A percentile compares a stretch with the other conserved stretches of the same genome.
These are phyloP conservation scores for Mactromeris polynyma DNA, from an alignment of 2,888 invertebrate species.

Conservation along the genomic window DNA sequence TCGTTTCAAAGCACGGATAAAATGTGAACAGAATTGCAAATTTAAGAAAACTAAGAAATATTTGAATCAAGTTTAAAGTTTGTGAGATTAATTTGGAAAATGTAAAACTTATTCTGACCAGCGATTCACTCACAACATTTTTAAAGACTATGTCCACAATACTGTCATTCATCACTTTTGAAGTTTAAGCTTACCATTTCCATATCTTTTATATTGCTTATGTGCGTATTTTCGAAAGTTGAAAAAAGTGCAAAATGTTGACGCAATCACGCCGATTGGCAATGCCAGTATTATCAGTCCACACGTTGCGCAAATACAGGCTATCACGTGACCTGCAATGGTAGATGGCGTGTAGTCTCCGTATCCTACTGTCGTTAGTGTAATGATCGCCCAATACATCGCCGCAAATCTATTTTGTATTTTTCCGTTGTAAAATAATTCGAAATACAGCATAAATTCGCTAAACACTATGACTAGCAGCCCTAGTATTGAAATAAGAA, in stretches of 20 bases:
- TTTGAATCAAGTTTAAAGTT: too few species aligned
- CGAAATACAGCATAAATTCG: conserved; percentile 34
- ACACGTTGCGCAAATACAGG: conserved; percentile 42
- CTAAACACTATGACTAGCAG: conserved; percentile 43
- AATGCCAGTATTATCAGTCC: conserved; percentile 42
- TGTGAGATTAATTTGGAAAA: too few species aligned
- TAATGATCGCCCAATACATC: conserved; percentile 34
- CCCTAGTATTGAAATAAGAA: conserved; percentile 33
- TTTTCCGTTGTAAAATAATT: conserved; percentile 19
- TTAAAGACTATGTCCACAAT: too few species aligned
- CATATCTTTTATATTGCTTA: neutral
- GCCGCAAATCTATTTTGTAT: conserved; percentile 13
- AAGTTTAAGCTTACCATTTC: neutral
- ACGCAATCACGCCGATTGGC: conserved; percentile 50
- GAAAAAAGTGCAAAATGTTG: conserved; percentile 35
- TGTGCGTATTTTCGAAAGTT: conserved; percentile 25
- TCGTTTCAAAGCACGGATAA: too few species aligned
- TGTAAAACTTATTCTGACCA: too few species aligned
- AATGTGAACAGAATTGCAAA: too few species aligned
- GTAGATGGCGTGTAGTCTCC: conserved; percentile 36
- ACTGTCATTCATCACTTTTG: too few species aligned
- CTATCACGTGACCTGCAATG: conserved; percentile 40
- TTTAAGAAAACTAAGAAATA: too few species aligned
- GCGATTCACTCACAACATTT: too few species aligned
- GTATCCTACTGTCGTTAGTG: conserved; percentile 29